Evolutionary conservation across 2,888 invertebrate genomes (phyloP), one percentile per base, ranked within the genome.

Genomic region (Penaeus monodon): DNA sequence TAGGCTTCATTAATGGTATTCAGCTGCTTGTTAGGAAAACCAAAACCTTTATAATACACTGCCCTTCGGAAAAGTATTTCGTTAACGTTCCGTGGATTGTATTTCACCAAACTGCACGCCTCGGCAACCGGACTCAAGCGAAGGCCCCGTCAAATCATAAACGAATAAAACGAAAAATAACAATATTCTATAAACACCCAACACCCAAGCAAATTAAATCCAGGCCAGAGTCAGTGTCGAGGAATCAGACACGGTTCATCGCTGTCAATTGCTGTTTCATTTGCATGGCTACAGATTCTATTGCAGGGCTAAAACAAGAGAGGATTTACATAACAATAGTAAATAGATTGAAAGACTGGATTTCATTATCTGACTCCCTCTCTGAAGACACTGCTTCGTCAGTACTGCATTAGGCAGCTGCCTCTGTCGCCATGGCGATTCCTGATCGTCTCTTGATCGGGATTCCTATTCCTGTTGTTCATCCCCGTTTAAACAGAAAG

Each of bases 251-350:
- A 27, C 66, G 29, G 77, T 70, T 77, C 86, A 86, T 82, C 82
- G 81, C 82, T 86, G 86, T 86, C 86, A 78, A 86, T 86, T 86
- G 86, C 78, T 86, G 86, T 86, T 86, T 86, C 86, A 86, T 86
- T 83, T 82, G 86, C 86, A 86, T 82, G 86, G 86, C 86, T 86
- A 77, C 82, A 82, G 82, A 83, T 86, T 77, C 86, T 76, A 81
- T 81, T 81, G 86, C 86, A 44, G 82, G 82, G 65, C 86, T 86
- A 86, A 86, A 86, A 86, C 82, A 86, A 86, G 81, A 81, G 73
- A 73, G 82, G 78, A 86, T 86, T 86, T 86, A 79, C 86, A 86
- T 86, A 77, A 86, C 86, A 86, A 86, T 86, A 64, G 82, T 83
- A 86, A 83, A 86, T 86, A 86, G 86, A 86, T 86, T 86, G 86